phyloP scores from a whole-genome alignment of 1,140 invertebrate species.

The Aphelinus certus region DNA sequence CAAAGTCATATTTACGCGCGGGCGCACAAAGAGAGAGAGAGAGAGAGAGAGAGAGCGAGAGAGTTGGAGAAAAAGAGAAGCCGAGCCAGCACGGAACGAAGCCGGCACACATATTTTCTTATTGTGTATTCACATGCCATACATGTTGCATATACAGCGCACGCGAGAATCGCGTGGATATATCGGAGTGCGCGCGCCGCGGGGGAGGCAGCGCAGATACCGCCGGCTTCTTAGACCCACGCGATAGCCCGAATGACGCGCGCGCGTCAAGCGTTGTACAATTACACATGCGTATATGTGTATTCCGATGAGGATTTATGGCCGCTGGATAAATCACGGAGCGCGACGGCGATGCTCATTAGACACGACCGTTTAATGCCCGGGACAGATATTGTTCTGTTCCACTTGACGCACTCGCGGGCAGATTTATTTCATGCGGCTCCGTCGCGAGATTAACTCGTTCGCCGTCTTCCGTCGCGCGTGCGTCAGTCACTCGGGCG shows the following conservation, averaged over 20 bases:
- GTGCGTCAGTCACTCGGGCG: too few relatives aligned
- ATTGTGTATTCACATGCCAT: conserved; percentile 44
- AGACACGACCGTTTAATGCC: not conserved
- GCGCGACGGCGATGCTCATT: conserved; percentile 9
- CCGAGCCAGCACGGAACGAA: too few relatives aligned
- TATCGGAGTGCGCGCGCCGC: not conserved
- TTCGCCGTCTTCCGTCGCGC: too few relatives aligned
- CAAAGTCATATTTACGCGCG: conserved; percentile 5
- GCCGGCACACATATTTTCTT: conserved; percentile 31
- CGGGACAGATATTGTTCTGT: not conserved
- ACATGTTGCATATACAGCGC: conserved; percentile 26
- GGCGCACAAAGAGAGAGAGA: conserved; percentile 1
- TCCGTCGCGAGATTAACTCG: too few relatives aligned
- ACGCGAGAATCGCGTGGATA: conserved; percentile 37
- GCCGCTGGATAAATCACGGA: conserved; percentile 11
- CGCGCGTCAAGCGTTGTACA: too few relatives aligned
- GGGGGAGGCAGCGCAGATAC: too few relatives aligned
- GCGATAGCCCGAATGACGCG: too few relatives aligned
- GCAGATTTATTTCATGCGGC: too few relatives aligned
- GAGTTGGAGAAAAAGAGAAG: not conserved
- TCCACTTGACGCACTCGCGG: too few relatives aligned
- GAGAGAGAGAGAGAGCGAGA: not conserved
- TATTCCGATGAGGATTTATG: conserved; percentile 23
- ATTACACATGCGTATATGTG: too few relatives aligned
- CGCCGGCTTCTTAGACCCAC: too few relatives aligned